phyloP scores from a whole-genome alignment of 2,113 vertebrate genomes.

The Megaceryle torquata region DNA sequence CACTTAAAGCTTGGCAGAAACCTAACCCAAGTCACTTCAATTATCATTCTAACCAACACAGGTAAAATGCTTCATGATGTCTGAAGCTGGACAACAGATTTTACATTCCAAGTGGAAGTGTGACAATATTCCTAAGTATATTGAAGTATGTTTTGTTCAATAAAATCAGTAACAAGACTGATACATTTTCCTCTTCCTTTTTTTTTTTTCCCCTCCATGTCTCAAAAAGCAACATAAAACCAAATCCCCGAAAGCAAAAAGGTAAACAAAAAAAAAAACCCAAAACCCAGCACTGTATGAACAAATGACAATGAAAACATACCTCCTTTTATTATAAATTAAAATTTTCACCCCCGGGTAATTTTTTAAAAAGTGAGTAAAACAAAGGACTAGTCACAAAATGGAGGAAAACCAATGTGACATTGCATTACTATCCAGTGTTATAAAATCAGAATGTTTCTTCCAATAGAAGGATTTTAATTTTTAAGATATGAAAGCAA shows the following conservation, averaged over 20 bases:
- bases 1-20: not conserved
- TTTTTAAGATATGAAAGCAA: not conserved
- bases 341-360: not conserved
- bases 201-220: fast-evolving
- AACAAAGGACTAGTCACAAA: not conserved
- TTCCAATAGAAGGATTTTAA: not conserved
- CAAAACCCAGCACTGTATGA: not conserved
- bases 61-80: not conserved
- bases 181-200: not conserved
- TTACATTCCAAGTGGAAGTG: not conserved
- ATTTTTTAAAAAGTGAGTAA: not conserved
- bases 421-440: not conserved
- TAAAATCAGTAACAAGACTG: not conserved
- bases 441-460: not conserved
- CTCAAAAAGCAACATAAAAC: not conserved
- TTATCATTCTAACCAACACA: not conserved
- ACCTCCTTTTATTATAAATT: not conserved
- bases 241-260: not conserved
- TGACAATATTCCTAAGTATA: not conserved
- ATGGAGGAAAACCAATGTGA: fast-evolving
- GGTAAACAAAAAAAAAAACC: too few relatives aligned
- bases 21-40: not conserved
- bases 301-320: not conserved
- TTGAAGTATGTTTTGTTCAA: not conserved
- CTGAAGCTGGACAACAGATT: not conserved